Evolutionary conservation across 2,888 invertebrate genomes (phyloP), one percentile per base, ranked within the genome.

Genomic region (Cyrtodaria siliqua): DNA sequence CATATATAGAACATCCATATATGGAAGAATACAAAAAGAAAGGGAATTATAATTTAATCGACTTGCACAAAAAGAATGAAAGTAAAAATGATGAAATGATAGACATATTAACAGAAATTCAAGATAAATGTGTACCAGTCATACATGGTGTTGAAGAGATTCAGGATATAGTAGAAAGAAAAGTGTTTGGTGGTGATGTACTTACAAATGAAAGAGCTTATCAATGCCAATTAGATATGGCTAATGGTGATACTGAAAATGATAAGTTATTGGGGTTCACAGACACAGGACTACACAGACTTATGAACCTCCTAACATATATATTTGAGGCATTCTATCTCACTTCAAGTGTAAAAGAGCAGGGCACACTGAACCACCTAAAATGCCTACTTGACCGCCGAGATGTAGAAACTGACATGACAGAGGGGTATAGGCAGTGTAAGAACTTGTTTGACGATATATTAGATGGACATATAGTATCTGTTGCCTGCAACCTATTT

Each of bases 171-270:
- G 55, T 62, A 8, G 50, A 49, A 23, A 57, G 40, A 16, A 42
- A 23, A 33, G 68, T 60, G 42, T 61, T 68, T 60, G 68, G 68
- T 2, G 68, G 68, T 42, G 68, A 68, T 68, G 68, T 72, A 18
- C 62, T 74, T 8, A 74, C 74, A 27, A 68, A 74, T 47, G 74
- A 74, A 68, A 67, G 67, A 42, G 74, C 67, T 16, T 74, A 74
- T 27, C 20, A 29, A 20, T 67, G 68, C 18, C 74, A 68, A 49
- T 23, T 56, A 16, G 60, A 29, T 14, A 74, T 74, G 74, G 26
- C n/a, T 23, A 74, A 74, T 67, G 55, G 60, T 1, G n/a, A 38
- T 12, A 71, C 64, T 9, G 64, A 64, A 16, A 47, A 16, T 33
- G 52, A 55, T 3, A 59, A 57, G 42, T 47, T 72, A 23, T 9